phyloP scores from a whole-genome alignment of 2,888 invertebrate genomes.

The Spodoptera littoralis region DNA sequence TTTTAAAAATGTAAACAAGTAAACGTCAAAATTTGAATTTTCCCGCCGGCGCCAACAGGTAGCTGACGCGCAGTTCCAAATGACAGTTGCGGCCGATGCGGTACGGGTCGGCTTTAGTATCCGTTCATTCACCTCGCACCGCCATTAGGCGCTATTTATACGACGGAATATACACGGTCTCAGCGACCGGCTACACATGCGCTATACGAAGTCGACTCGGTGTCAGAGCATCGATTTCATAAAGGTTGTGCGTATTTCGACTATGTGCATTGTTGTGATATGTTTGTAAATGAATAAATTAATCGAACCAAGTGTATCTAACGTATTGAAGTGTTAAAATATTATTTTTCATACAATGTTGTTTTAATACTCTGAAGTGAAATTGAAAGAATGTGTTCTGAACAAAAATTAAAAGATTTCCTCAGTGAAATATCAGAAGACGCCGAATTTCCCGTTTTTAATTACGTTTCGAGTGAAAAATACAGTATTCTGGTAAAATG shows the following conservation, averaged over 20 bases:
- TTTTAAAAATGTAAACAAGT: neutral
- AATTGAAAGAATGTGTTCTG: slow-evolving; percentile 32
- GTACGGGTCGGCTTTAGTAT: slow-evolving; percentile 3
- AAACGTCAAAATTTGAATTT: slow-evolving; percentile 34
- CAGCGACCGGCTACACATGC: slow-evolving; percentile 50
- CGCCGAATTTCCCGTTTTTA: slow-evolving; percentile 52
- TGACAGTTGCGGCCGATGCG: slow-evolving; percentile 7
- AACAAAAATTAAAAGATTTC: slow-evolving; percentile 40
- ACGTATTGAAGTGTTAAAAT: no score
- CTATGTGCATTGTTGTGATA: slow-evolving; percentile 17
- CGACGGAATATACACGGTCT: slow-evolving; percentile 41
- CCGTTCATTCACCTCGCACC: slow-evolving; percentile 40
- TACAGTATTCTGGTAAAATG: slow-evolving; percentile 54
- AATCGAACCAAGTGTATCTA: no score
- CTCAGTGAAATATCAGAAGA: slow-evolving; percentile 56
- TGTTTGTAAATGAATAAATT: slow-evolving; percentile 5
- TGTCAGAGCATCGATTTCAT: slow-evolving; percentile 38
- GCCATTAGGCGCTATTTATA: slow-evolving; percentile 39
- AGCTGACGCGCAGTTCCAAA: slow-evolving; percentile 35
- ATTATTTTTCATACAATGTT: no score
- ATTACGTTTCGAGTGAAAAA: slow-evolving; percentile 59
- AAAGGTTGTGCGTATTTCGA: slow-evolving; percentile 12
- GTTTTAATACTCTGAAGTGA: slow-evolving; percentile 1
- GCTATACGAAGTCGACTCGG: slow-evolving; percentile 31
- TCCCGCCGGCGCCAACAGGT: slow-evolving; percentile 39